A percentile compares a stretch with the other conserved stretches of the same genome.
Evolutionary conservation across 2,888 invertebrate species (phyloP).

Genomic region (Andrena bicolor): DNA sequence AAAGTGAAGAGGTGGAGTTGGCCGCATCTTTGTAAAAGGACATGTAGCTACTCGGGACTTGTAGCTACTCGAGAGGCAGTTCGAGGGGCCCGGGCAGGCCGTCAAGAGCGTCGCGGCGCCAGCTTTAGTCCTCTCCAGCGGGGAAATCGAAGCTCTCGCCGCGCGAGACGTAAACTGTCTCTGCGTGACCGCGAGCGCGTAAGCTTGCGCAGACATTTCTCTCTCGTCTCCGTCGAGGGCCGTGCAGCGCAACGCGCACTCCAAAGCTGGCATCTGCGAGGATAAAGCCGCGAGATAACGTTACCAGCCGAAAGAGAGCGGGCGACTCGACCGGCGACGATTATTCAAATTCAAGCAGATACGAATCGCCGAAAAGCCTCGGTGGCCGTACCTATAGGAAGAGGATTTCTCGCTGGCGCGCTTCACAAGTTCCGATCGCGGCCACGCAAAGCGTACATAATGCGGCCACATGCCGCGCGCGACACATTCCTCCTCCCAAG

Average conservation of each 20-base stretch:
- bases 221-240: neutral
- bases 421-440: slow-evolving; percentile 39
- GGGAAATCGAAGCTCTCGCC: slow-evolving; percentile 34
- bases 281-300: slow-evolving; percentile 43
- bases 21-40: slow-evolving; percentile 52
- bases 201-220: neutral
- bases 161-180: slow-evolving; percentile 60
- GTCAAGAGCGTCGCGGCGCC: slow-evolving; percentile 69
- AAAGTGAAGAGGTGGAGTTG: slow-evolving; percentile 14
- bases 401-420: slow-evolving; percentile 17
- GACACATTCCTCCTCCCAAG: slow-evolving; percentile 42
- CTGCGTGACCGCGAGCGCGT: neutral
- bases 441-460: slow-evolving; percentile 40
- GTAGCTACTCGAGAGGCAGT: slow-evolving; percentile 49
- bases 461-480: slow-evolving; percentile 38
- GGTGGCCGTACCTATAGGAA: slow-evolving; percentile 5
- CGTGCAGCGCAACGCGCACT: neutral
- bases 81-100: slow-evolving; percentile 38
- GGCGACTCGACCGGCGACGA: slow-evolving; percentile 24
- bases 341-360: slow-evolving; percentile 49
- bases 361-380: slow-evolving; percentile 34
- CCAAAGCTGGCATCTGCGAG: slow-evolving; percentile 24
- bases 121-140: slow-evolving; percentile 37
- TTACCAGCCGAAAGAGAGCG: slow-evolving; percentile 11
- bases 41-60: slow-evolving; percentile 47